Percentiles rank a stretch among this genome's conserved stretches.
Conservation (phyloP, 2,888 invertebrate species). For the Andrena haemorrhoa region DNA sequence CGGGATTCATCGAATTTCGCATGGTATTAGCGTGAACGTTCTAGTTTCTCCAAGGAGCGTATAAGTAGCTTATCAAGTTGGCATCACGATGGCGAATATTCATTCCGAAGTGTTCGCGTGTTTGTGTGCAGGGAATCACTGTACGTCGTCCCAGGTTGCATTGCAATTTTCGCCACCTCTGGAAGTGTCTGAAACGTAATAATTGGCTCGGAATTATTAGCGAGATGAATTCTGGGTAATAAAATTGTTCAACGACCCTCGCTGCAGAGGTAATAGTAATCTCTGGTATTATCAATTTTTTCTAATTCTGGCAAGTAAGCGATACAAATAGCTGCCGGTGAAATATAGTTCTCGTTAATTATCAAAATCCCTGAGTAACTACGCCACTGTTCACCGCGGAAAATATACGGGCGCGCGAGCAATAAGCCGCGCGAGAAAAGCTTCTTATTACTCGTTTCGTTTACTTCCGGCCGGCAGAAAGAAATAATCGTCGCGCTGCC, state of each 20-base stretch:
- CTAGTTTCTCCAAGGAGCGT: background rate
- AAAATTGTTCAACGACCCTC: background rate
- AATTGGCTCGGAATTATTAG: too few species aligned
- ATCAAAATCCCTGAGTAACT: conserved; percentile 39
- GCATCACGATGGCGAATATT: background rate
- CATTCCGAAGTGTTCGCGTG: background rate
- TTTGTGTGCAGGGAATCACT: too few species aligned
- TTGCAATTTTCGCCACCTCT: too few species aligned
- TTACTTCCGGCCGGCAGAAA: conserved; percentile 19
- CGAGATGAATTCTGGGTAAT: too few species aligned
- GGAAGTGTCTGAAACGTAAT: too few species aligned
- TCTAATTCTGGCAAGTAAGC: background rate
- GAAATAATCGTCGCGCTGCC: conserved; percentile 29
- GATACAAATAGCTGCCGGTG: conserved; percentile 11
- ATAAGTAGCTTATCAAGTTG: conserved; percentile 13
- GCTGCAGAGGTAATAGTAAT: background rate
- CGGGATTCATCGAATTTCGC: conserved; percentile 15
- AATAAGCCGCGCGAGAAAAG: conserved; percentile 46
- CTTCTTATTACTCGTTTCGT: conserved; percentile 58
- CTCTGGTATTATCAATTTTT: conserved; percentile 5
- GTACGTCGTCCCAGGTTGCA: too few species aligned
- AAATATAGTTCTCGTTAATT: conserved; percentile 49
- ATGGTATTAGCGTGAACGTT: background rate
- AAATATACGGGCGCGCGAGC: conserved; percentile 39
- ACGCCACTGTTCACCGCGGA: conserved; percentile 21